Evolutionary conservation across 2,888 invertebrate genomes (phyloP).

Genomic region (Coremacera marginata): DNA sequence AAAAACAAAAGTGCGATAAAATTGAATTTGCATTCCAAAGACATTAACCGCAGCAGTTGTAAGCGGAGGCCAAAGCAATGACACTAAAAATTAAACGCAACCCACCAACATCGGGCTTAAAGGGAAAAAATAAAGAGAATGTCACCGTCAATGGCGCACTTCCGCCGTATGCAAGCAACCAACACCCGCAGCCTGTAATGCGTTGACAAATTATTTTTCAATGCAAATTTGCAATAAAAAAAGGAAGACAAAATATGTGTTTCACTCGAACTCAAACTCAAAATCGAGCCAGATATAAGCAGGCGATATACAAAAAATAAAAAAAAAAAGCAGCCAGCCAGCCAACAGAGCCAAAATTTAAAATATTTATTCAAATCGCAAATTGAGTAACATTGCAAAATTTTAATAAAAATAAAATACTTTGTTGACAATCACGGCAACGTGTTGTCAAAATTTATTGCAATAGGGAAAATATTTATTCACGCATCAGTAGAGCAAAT

Average conservation of each 20-base stretch:
- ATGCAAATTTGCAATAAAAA: constrained; percentile 54
- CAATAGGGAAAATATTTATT: constrained; percentile 46
- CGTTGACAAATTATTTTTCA: constrained; percentile 58
- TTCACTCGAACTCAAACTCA: not conserved
- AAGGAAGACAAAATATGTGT: not conserved
- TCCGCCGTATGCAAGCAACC: constrained; percentile 32
- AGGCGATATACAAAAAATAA: not conserved
- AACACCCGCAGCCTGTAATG: constrained; percentile 49
- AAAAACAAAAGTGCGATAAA: constrained; percentile 67
- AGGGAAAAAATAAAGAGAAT: constrained; percentile 4
- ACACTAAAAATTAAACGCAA: constrained; percentile 57
- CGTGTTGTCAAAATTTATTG: constrained; percentile 34
- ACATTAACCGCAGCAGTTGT: constrained; percentile 68
- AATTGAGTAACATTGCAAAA: constrained; percentile 25
- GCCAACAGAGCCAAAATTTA: not conserved
- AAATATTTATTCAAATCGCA: constrained; percentile 24
- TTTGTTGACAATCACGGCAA: constrained; percentile 25
- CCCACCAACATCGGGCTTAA: constrained; percentile 40
- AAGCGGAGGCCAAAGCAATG: constrained; percentile 45
- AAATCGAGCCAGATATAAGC: not conserved
- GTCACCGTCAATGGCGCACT: constrained; percentile 43
- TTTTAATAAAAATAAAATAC: constrained; percentile 32
- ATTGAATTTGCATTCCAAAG: constrained; percentile 62
- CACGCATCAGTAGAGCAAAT: constrained; percentile 40
- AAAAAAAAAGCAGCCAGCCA: not conserved